These are phyloP conservation scores for Corythoichthys intestinalis DNA, from an alignment of 2,113 vertebrate species.

Conservation along the genomic window DNA sequence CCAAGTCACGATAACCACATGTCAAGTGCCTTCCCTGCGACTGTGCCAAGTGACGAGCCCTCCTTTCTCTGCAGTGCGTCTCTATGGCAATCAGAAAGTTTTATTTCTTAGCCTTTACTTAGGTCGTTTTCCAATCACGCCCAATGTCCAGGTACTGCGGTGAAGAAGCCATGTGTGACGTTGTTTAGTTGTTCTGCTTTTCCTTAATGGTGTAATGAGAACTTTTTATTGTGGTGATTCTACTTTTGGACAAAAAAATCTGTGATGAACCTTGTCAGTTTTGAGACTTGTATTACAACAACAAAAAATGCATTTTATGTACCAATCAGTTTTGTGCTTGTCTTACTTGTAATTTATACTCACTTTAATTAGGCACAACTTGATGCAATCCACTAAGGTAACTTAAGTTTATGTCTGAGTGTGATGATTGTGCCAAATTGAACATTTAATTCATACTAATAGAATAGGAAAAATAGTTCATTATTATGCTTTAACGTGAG, in stretches of 20 bases:
- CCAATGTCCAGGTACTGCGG: constrained; percentile 53
- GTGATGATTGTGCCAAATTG: neutral
- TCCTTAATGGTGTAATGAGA: constrained; percentile 61
- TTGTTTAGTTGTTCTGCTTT: constrained; percentile 42
- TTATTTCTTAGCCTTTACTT: constrained; percentile 1
- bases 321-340: constrained; percentile 41
- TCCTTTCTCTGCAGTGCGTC: constrained; percentile 64
- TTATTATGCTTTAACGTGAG: too few species aligned
- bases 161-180: constrained; percentile 61
- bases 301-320: constrained; percentile 55
- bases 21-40: constrained; percentile 73
- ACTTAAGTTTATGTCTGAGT: neutral
- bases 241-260: constrained; percentile 49
- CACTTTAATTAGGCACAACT: neutral
- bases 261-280: constrained; percentile 59
- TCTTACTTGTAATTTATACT: constrained; percentile 26
- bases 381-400: neutral
- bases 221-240: constrained; percentile 60
- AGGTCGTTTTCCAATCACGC: constrained; percentile 24
- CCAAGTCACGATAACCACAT: constrained; percentile 31
- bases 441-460: neutral
- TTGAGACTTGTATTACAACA: constrained; percentile 69
- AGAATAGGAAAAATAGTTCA: too few species aligned
- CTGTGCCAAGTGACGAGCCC: constrained; percentile 70
- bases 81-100: constrained; percentile 69